A percentile compares a stretch with the other conserved stretches of the same genome.
Conservation (phyloP, 2,888 invertebrate genomes). For the Spicauda simplicius region DNA sequence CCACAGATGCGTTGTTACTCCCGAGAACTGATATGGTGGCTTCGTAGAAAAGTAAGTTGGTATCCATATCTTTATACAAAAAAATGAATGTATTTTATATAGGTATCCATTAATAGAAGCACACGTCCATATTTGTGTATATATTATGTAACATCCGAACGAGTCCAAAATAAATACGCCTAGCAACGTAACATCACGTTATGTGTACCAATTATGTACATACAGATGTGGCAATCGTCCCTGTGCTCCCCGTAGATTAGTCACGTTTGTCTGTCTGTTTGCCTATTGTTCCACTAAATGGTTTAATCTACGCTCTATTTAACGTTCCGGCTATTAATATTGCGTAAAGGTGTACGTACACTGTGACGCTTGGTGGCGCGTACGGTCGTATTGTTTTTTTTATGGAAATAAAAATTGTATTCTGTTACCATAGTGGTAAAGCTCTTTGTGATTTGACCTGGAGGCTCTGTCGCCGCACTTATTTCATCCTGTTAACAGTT, state of each 20-base stretch:
- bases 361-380: background rate
- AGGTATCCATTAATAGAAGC: too few species aligned
- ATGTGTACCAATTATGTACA: background rate
- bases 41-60: too few species aligned
- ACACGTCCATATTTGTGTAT: background rate
- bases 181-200: background rate
- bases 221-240: conserved; percentile 18
- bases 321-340: conserved; percentile 17
- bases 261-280: conserved; percentile 32
- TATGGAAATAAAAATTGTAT: too few species aligned
- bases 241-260: conserved; percentile 24
- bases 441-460: too few species aligned
- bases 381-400: too few species aligned
- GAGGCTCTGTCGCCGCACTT: too few species aligned
- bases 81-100: too few species aligned
- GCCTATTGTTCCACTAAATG: conserved; percentile 27
- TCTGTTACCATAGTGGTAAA: too few species aligned
- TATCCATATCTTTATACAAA: too few species aligned
- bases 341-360: conserved; percentile 14
- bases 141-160: background rate
- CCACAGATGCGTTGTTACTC: too few species aligned
- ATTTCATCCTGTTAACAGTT: too few species aligned
- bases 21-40: too few species aligned
- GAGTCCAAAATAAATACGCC: background rate
- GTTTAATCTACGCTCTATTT: conserved; percentile 26